Base-by-base conservation (phyloP, 2,888 invertebrate genomes). In the Acleris holmiana region DNA sequence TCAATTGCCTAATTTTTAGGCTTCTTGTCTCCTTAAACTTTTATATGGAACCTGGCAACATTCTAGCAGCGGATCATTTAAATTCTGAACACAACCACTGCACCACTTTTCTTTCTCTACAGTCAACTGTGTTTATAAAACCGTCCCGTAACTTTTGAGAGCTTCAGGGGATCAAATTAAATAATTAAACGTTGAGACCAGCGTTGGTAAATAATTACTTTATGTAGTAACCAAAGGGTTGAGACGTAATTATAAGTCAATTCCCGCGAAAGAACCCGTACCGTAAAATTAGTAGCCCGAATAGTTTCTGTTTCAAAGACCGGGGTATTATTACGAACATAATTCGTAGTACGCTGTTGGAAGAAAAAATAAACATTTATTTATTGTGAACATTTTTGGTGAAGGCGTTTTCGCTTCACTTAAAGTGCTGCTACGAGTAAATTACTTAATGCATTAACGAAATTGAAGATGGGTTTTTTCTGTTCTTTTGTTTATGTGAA, bases 151-250 rank as follows among this genome's bases (percentile, higher is more conserved):
- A 51, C 44, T 51, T 60, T 7, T 41, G 48, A n/a, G 18, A 44
- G 29, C 40, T 47, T 47, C 7, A 19, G 47, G 40, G 46, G 53
- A 61, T 47, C 35, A 29, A 53, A 61, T 51, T 47, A 7, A 7
- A 51, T 53, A 17, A 53, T 61, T 46, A 53, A 53, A 47, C 19
- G 35, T 60, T 51, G 21, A 53, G 17, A n/a, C 55, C 41, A 23
- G n/a, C 59, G 15, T 50, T 18, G 18, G 17, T 10, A 50, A 18
- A 17, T 51, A 25, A 53, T 53, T 53, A 60, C 44, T 55, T 55
- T 44, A 21, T 17, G 17, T 21, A 54, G 21, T 40, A 21, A 41
- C 41, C n/a, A 44, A 55, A 23, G 23, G 40, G 21, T 40, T 41
- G 19, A 21, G 54, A 41, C 17, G 47, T 21, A 55, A 44, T 55